These are phyloP conservation scores for Mesoclemmys tuberculata DNA, from an alignment of 2,113 vertebrate species.

Conservation along the genomic window DNA sequence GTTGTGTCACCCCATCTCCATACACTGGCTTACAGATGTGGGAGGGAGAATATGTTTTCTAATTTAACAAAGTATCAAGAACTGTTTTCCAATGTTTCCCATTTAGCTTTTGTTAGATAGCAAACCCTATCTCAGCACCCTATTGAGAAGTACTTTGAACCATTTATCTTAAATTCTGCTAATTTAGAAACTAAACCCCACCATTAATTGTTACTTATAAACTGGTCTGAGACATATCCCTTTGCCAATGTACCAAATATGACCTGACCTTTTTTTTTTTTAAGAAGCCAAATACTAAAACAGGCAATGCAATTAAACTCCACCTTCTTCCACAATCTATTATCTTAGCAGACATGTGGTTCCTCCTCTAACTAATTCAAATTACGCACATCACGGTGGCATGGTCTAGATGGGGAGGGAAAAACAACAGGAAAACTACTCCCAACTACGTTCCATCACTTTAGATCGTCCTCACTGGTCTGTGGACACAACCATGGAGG, in stretches of 20 bases:
- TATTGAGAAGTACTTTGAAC: not conserved
- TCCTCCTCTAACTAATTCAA: not conserved
- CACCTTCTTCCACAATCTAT: not conserved
- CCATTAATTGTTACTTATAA: not conserved
- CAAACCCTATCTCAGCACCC: no score
- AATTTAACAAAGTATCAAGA: not conserved
- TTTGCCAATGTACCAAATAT: not conserved
- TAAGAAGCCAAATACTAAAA: not conserved
- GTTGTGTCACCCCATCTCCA: fast-evolving
- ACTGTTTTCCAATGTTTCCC: not conserved
- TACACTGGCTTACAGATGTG: not conserved
- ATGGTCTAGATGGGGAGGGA: not conserved
- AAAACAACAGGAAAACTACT: fast-evolving
- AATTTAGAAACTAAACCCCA: not conserved
- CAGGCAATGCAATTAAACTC: not conserved
- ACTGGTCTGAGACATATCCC: not conserved
- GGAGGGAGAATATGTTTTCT: not conserved
- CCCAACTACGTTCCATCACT: not conserved
- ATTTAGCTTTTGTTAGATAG: not conserved
- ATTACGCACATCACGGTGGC: not conserved
- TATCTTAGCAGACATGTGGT: not conserved
- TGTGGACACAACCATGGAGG: not conserved
- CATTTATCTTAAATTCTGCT: not conserved
- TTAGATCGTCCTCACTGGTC: not conserved
- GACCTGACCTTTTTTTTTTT: not conserved